A percentile compares a stretch with the other conserved stretches of the same genome.
phyloP scores from a whole-genome alignment of 2,888 invertebrate genomes.

The Alsophila aescularia region DNA sequence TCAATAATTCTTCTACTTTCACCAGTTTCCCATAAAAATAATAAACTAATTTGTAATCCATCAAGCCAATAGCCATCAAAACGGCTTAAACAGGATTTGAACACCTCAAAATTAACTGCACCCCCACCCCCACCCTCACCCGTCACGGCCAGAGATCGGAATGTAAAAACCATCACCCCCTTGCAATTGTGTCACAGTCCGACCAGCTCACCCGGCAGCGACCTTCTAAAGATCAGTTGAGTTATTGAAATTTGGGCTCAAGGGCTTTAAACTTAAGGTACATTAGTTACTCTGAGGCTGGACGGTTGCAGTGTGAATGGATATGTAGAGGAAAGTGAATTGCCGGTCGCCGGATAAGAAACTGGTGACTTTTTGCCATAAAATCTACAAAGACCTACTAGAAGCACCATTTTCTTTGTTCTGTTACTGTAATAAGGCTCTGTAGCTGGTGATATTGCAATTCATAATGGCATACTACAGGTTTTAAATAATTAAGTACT shows the following conservation, averaged over 20 bases:
- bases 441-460: too few relatives aligned
- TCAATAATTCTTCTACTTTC: background rate
- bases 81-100: constrained; percentile 9
- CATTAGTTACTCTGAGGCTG: too few relatives aligned
- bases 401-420: too few relatives aligned
- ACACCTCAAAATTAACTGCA: constrained; percentile 20
- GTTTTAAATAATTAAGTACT: too few relatives aligned
- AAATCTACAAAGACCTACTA: too few relatives aligned
- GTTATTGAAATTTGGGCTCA: background rate
- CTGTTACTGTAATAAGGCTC: too few relatives aligned
- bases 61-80: constrained; percentile 10
- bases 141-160: constrained; percentile 14
- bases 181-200: background rate
- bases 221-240: background rate
- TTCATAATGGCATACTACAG: too few relatives aligned
- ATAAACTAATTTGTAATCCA: constrained; percentile 13
- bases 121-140: background rate
- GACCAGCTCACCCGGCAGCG: background rate
- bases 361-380: background rate
- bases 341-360: background rate
- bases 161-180: constrained; percentile 15
- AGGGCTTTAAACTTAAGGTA: background rate
- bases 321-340: background rate
- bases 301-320: background rate
- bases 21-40: background rate